Evolutionary conservation across 2,797 vertebrate genomes (phyloP).

Genomic region (Meriones psammophilus): DNA sequence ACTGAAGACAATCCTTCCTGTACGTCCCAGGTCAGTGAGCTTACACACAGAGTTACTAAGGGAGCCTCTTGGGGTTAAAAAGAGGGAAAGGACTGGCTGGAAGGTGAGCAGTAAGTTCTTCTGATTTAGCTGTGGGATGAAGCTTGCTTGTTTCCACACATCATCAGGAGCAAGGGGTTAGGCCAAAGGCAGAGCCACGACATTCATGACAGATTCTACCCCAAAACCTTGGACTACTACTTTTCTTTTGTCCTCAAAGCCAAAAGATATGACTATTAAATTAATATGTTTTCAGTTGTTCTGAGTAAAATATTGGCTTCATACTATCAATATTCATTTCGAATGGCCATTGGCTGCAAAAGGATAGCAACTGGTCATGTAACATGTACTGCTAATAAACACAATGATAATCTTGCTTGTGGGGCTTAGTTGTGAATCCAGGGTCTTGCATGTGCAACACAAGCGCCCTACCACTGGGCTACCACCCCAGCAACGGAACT

Average conservation of each 20-base stretch:
- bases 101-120: neutral
- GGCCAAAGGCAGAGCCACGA: neutral
- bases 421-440: neutral
- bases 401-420: neutral
- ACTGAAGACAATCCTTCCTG: neutral
- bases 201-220: neutral
- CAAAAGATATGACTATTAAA: neutral
- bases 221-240: neutral
- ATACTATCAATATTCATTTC: neutral
- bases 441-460: neutral
- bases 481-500: neutral
- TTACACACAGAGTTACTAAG: neutral
- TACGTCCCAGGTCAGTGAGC: too few relatives aligned
- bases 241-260: neutral
- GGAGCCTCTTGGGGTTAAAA: neutral
- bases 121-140: neutral
- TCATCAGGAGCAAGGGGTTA: neutral
- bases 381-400: neutral
- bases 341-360: constrained; percentile 3
- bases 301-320: neutral
- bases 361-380: neutral
- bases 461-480: too few relatives aligned
- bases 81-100: neutral
- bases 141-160: neutral
- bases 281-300: neutral